A percentile compares a stretch with the other conserved stretches of the same genome.
phyloP scores from a whole-genome alignment of 2,888 invertebrate species.

The Zaprionus bogoriensis region DNA sequence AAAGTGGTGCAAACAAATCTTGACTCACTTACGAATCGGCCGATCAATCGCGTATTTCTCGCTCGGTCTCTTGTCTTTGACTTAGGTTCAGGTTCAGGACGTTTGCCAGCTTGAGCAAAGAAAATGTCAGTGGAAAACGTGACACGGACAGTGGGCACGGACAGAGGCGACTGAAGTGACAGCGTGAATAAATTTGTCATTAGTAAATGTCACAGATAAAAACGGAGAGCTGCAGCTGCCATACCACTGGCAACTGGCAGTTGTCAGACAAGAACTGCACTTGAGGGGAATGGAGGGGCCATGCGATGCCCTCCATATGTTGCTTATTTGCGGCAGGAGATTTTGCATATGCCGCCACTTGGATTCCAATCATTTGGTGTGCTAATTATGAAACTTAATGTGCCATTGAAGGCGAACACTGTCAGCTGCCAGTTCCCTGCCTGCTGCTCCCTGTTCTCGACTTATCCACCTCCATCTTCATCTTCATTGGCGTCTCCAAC shows the following conservation, averaged over 20 bases:
- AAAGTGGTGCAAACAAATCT: constrained; percentile 56
- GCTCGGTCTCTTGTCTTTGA: constrained; percentile 7
- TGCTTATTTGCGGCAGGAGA: constrained; percentile 66
- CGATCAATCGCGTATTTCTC: constrained; percentile 22
- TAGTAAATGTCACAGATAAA: constrained; percentile 77
- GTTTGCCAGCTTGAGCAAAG: constrained; percentile 32
- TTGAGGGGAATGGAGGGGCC: constrained; percentile 24
- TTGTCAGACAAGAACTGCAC: constrained; percentile 25
- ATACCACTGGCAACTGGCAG: constrained; percentile 47
- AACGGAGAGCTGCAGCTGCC: constrained; percentile 63
- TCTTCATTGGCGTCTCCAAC: constrained; percentile 36
- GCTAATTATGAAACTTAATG: constrained; percentile 78
- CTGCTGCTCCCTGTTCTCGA: background rate
- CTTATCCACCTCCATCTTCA: background rate
- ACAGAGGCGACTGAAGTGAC: constrained; percentile 59
- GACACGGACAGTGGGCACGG: constrained; percentile 23
- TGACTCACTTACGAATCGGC: constrained; percentile 9
- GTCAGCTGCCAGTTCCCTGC: background rate
- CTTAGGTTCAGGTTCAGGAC: constrained; percentile 31
- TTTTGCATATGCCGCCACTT: constrained; percentile 44
- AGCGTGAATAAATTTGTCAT: constrained; percentile 78
- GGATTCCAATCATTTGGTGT: constrained; percentile 70
- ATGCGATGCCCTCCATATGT: constrained; percentile 62
- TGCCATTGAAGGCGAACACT: constrained; percentile 58
- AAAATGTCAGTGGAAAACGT: constrained; percentile 9